Base-by-base conservation (phyloP, 2,888 invertebrate species). In the Hololepta plana region DNA sequence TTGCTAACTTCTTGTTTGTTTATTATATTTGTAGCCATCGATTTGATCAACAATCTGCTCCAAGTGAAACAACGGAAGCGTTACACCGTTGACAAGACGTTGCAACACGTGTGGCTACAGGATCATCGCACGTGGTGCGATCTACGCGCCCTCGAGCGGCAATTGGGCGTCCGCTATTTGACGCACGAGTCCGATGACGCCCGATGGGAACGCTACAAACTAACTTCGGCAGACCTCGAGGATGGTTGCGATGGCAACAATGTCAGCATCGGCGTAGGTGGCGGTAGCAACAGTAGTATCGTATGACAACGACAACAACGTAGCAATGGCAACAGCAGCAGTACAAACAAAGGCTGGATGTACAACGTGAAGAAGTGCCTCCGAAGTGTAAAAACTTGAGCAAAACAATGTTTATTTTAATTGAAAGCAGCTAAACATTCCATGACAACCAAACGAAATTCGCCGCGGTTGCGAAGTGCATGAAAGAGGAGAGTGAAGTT, bases 61-160 rank as follows among this genome's bases (percentile, higher is more conserved):
- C 95, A 96, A 77, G 96, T 88, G 37, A 88, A 90, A 57, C 85
- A 87, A 51, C 70, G 91, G 43, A 93, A 93, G 57, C 71, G 95
- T 12, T 88, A 76, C 47, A 88, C 91, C 0, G 93, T 93, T 29
- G 95, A 95, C 60, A 98, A 96, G 61, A 87, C 93, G 31, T 64
- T 93, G 35, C 68, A 74, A 42, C 96, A 98, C 57, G 70, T 77
- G 39, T 98, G 96, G 95, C 68, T 98, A 38, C 44, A 80, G 75
- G 76, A 90, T 53, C 80, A 80, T 49, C 75, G 85, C 53, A 90
- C 93, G 4, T 96, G 95, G 90, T 73, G 71, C 40, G 98, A 98
- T 60, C 64, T 98, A 43, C 69, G 93, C 28, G 70, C 74, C 41
- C 62, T 98, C 28, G 95, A 96, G 60, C 62, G 62, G 20, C 66